Conservation (phyloP, 2,797 vertebrate species). For the Scolopax rusticola region DNA sequence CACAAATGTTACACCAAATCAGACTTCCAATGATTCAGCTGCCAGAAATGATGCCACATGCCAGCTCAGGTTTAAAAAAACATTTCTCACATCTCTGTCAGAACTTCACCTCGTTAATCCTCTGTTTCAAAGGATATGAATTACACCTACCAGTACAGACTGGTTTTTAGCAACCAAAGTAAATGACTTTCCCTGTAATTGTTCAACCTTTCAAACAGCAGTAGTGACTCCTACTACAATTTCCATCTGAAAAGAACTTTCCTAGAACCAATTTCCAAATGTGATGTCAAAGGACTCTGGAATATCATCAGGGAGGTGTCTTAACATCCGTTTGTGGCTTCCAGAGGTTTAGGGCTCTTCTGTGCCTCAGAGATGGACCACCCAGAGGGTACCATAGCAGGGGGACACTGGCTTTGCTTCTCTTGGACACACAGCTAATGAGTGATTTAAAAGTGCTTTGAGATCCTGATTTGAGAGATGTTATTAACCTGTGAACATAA, state of each 20-base stretch:
- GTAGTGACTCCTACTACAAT: conserved; percentile 6
- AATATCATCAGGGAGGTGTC: conserved; percentile 13
- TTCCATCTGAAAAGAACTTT: conserved; percentile 65
- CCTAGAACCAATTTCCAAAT: conserved; percentile 48
- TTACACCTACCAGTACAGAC: background rate
- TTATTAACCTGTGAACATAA: background rate
- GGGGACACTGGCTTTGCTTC: background rate
- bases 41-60: background rate
- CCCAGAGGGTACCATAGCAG: background rate
- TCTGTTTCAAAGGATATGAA: background rate
- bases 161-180: background rate
- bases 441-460: background rate
- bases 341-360: background rate
- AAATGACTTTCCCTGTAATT: background rate
- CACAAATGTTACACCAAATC: background rate
- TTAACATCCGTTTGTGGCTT: background rate
- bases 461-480: background rate
- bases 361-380: background rate
- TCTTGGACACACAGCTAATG: background rate
- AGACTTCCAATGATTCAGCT: background rate
- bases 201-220: conserved; percentile 1
- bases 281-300: conserved; percentile 63
- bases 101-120: background rate
- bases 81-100: background rate
- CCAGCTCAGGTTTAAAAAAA: background rate